Conservation (phyloP, 1,140 invertebrate genomes). For the Dendrolimus kikuchii region DNA sequence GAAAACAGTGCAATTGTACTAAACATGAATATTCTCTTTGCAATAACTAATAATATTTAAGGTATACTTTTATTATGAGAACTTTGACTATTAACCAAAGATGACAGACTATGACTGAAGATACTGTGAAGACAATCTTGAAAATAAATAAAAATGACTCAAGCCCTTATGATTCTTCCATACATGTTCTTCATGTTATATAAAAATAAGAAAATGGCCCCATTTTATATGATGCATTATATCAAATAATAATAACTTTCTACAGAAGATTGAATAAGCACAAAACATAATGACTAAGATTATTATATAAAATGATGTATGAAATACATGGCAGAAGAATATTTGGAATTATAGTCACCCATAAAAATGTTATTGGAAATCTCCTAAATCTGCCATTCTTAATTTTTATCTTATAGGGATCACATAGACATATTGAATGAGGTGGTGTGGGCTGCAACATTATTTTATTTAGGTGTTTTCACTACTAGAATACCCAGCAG, state of each 20-base stretch:
- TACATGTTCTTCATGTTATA: conserved; percentile 30
- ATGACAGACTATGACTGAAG: conserved; percentile 31
- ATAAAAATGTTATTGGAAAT: too few species aligned
- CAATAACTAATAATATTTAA: background rate
- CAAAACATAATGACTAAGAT: too few species aligned
- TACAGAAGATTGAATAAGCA: too few species aligned
- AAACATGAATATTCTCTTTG: background rate
- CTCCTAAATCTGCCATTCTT: too few species aligned
- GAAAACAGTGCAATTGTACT: conserved; percentile 52
- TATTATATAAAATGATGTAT: too few species aligned
- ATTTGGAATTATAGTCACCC: too few species aligned
- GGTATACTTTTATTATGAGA: conserved; percentile 2
- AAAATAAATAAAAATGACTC: conserved; percentile 20
- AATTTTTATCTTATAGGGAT: too few species aligned
- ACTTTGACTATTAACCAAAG: conserved; percentile 42
- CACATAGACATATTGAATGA: too few species aligned
- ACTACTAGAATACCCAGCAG: too few species aligned
- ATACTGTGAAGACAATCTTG: conserved; percentile 49
- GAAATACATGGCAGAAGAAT: too few species aligned
- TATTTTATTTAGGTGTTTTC: too few species aligned
- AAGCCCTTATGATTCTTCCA: conserved; percentile 34
- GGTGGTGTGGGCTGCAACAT: too few species aligned
- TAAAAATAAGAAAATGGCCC: conserved; percentile 32
- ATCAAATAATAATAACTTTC: conserved; percentile 8
- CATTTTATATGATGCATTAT: conserved; percentile 14